These are phyloP conservation scores for Drosophila kuntzei DNA, from an alignment of 2,888 invertebrate genomes.

Conservation along the genomic window DNA sequence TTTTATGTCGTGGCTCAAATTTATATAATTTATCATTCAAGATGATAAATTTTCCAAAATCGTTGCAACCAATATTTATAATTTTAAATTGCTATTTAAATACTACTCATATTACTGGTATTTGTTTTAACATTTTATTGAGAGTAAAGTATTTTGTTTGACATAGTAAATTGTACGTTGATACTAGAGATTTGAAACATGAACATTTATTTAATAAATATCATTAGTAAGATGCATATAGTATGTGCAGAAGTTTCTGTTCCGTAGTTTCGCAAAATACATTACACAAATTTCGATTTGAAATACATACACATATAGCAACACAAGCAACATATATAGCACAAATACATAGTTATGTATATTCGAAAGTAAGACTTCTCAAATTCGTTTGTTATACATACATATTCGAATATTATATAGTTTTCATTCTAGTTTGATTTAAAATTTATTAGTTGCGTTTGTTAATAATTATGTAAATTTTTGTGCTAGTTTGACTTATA, in stretches of 20 bases:
- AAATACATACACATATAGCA: constrained; percentile 71
- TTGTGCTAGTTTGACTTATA: constrained; percentile 51
- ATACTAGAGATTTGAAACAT: constrained; percentile 57
- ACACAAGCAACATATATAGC: constrained; percentile 64
- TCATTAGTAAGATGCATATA: constrained; percentile 46
- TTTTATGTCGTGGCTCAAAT: constrained; percentile 1
- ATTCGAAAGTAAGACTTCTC: constrained; percentile 40
- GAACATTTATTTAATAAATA: constrained; percentile 68
- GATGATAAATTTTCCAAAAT: neutral
- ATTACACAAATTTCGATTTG: constrained; percentile 35
- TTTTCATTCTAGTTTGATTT: constrained; percentile 24
- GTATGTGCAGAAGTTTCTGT: constrained; percentile 43
- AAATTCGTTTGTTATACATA: constrained; percentile 23
- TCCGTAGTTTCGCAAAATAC: constrained; percentile 33
- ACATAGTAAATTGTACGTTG: constrained; percentile 46
- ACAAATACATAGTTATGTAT: constrained; percentile 55
- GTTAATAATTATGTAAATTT: constrained; percentile 41
- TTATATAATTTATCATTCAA: neutral
- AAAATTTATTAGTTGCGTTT: constrained; percentile 34
- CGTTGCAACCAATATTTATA: neutral
- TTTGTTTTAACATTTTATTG: constrained; percentile 65
- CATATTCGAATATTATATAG: constrained; percentile 13
- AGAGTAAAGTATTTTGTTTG: constrained; percentile 58
- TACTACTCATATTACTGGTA: neutral
- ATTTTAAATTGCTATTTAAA: neutral